These are phyloP conservation scores for Erebia epiphron DNA, from an alignment of 2,888 invertebrate species.

Conservation along the genomic window DNA sequence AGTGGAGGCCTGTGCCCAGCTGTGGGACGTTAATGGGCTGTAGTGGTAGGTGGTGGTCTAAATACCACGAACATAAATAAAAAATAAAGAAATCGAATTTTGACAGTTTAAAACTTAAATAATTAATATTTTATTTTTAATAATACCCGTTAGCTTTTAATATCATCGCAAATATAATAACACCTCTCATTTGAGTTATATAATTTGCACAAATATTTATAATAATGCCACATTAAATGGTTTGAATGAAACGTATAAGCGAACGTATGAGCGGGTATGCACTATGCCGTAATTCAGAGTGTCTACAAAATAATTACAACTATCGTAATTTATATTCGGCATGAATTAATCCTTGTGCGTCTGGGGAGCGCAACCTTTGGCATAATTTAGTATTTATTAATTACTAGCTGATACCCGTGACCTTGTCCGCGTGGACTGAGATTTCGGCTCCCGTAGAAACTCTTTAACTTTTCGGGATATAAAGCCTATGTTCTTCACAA, in stretches of 20 bases:
- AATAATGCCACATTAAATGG: conserved; percentile 13
- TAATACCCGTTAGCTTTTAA: background rate
- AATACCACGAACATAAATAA: no score
- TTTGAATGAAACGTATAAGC: conserved; percentile 15
- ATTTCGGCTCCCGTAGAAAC: no score
- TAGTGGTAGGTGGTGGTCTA: no score
- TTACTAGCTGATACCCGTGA: no score
- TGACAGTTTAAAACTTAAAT: no score
- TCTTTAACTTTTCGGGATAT: no score
- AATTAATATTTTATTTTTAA: background rate
- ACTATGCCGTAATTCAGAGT: conserved; percentile 4
- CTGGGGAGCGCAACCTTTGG: conserved; percentile 1
- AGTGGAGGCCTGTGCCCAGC: no score
- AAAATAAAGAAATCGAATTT: no score
- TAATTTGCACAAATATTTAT: conserved; percentile 14
- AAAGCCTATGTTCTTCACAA: no score
- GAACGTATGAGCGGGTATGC: background rate
- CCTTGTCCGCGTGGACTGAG: no score
- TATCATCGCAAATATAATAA: background rate
- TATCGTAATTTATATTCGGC: conserved; percentile 21
- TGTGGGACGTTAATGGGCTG: no score
- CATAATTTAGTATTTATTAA: background rate
- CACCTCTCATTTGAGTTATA: background rate
- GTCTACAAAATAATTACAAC: conserved; percentile 22
- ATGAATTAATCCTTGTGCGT: conserved; percentile 20